Evolutionary conservation across 1,140 invertebrate species (phyloP).

Genomic region (Heliothis virescens): DNA sequence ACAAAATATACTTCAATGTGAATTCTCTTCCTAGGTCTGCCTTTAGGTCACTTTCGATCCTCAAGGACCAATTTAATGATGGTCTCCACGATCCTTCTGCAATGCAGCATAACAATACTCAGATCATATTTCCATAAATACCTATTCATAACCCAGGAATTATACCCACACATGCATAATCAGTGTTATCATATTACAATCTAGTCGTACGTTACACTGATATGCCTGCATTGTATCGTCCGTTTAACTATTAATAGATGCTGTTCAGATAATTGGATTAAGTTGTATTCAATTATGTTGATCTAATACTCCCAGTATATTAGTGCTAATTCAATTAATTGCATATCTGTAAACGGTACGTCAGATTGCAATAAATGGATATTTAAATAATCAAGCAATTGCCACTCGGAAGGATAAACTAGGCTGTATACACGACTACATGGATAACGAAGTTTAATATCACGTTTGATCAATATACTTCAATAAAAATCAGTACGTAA

Average conservation of each 20-base stretch:
- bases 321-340: constrained; percentile 33
- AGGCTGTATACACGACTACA: too few species aligned
- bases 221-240: background rate
- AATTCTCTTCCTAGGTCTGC: too few species aligned
- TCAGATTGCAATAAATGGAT: background rate
- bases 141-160: background rate
- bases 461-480: too few species aligned
- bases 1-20: too few species aligned
- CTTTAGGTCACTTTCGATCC: too few species aligned
- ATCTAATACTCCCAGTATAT: constrained; percentile 20
- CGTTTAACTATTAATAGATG: constrained; percentile 35
- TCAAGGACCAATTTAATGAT: too few species aligned
- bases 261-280: constrained; percentile 35
- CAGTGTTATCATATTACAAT: background rate
- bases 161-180: constrained; percentile 4
- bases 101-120: too few species aligned
- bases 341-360: background rate
- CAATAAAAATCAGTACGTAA: too few species aligned
- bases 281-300: constrained; percentile 42
- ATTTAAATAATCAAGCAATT: background rate
- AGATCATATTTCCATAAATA: background rate
- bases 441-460: too few species aligned
- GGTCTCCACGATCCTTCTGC: too few species aligned
- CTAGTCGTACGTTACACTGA: constrained; percentile 7
- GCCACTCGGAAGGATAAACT: too few species aligned